Evolutionary conservation across 1,140 invertebrate species (phyloP), one percentile per base, ranked within the genome.

Genomic region (Zaprionus davidi): DNA sequence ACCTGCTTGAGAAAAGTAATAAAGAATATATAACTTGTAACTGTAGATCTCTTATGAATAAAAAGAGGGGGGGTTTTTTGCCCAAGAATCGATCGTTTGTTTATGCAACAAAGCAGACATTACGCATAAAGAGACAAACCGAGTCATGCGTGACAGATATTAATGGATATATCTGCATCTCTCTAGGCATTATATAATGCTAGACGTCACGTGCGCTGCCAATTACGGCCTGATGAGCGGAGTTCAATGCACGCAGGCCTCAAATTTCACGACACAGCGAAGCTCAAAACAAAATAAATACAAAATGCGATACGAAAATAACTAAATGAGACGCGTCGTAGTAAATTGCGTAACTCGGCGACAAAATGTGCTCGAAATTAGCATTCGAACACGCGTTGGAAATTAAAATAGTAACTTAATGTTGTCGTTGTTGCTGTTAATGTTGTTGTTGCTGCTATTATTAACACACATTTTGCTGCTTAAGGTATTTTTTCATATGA

Each of bases 301-400:
- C 34, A 51, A 36, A 22, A 34, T 12, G n/a, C 6, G n/a, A 20
- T 17, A 46, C 12, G 22, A 28, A 31, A 70, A 66, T 72, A 94
- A 74, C 95, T 93, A 24, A 76, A 71, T 64, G 57, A 57, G 76
- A 24, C 34, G 17, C 58, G 36, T 13, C 59, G 69, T 1, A 6
- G 38, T 7, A n/a, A 6, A 78, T 78, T 78, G 67, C 76, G 71
- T 78, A 71, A 71, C 58, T 34, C 44, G 24, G 26, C 41, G 41
- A 15, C 38, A 31, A 57, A 58, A 57, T 63, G 67, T 31, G 64
- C 20, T 15, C 17, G 38, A 62, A 77, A 79, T 77, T 76, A 51
- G 71, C 68, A 79, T 79, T 79, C 60, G 24, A 59, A 77, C 74
- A 79, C 75, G 74, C 76, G 78, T 41, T 64, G 31, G 44, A 78